Conservation (phyloP, 2,888 invertebrate species). For the Leptinotarsa peninsularis region DNA sequence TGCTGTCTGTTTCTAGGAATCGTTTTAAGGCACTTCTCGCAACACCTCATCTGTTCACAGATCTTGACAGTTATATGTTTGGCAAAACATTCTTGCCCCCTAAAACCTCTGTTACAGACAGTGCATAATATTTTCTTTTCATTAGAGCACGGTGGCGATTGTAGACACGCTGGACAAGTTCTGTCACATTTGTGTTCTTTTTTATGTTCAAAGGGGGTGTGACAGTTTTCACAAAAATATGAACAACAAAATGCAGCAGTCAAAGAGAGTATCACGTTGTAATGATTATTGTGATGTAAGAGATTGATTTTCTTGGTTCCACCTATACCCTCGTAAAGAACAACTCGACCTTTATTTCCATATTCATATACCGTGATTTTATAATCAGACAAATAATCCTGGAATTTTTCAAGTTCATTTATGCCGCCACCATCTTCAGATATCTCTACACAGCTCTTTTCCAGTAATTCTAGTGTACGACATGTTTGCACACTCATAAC, state of each 20-base stretch:
- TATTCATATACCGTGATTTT: slow-evolving; percentile 31
- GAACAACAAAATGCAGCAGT: slow-evolving; percentile 29
- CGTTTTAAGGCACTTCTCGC: slow-evolving; percentile 2
- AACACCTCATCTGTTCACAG: background rate
- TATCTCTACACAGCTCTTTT: slow-evolving; percentile 16
- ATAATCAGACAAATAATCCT: slow-evolving; percentile 31
- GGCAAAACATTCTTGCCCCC: background rate
- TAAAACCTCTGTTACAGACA: background rate
- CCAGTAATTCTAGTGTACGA: background rate
- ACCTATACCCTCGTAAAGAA: slow-evolving; percentile 28
- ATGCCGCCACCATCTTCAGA: slow-evolving; percentile 38
- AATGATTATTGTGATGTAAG: slow-evolving; percentile 31
- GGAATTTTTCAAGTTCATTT: slow-evolving; percentile 34
- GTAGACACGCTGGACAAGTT: slow-evolving; percentile 29
- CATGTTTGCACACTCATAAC: background rate
- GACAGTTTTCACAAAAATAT: too few relatives aligned
- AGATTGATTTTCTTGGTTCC: slow-evolving; percentile 28
- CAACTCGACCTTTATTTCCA: slow-evolving; percentile 28
- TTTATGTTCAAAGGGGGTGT: too few relatives aligned
- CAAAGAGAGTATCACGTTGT: slow-evolving; percentile 31
- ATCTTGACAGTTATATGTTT: background rate
- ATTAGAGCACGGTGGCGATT: background rate
- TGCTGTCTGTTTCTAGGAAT: background rate
- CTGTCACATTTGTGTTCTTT: slow-evolving; percentile 14
- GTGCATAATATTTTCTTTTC: background rate